phyloP scores from a whole-genome alignment of 2,888 invertebrate genomes.

The Gymnocheta viridis region DNA sequence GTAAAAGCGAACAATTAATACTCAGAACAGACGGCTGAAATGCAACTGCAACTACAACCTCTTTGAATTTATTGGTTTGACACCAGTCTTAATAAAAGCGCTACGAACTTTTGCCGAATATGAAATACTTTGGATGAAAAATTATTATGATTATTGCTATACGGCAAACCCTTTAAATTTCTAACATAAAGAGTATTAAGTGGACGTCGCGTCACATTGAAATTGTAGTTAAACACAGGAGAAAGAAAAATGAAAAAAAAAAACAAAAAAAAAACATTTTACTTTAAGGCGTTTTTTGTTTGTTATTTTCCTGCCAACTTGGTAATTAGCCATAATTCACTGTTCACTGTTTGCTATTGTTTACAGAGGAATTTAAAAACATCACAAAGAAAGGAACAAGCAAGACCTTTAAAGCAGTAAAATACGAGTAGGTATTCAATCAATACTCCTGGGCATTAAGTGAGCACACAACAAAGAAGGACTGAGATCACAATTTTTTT shows the following conservation, averaged over 20 bases:
- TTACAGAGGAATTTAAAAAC: constrained; percentile 12
- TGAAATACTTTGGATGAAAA: no score
- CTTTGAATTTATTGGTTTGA: no score
- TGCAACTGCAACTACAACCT: no score
- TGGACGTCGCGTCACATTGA: constrained; percentile 19
- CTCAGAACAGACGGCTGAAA: no score
- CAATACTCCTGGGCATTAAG: constrained; percentile 49
- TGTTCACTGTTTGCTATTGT: no score
- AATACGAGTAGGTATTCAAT: neutral
- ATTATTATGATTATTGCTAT: no score
- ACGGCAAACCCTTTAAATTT: constrained; percentile 24
- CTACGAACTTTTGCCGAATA: no score
- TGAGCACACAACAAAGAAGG: neutral
- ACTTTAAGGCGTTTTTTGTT: constrained; percentile 56
- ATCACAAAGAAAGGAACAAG: constrained; percentile 11
- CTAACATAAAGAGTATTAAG: neutral
- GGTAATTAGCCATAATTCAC: constrained; percentile 66
- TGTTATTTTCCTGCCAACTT: constrained; percentile 49
- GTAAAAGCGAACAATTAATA: no score
- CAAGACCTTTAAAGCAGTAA: neutral
- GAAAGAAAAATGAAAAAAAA: no score
- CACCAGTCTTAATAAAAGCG: no score
- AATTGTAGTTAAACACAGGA: neutral
- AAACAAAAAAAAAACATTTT: neutral
- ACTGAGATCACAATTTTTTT: neutral